A percentile compares a stretch with the other conserved stretches of the same genome.
phyloP scores from a whole-genome alignment of 1,140 invertebrate genomes.

The Gyrodactylus bullatarudis region DNA sequence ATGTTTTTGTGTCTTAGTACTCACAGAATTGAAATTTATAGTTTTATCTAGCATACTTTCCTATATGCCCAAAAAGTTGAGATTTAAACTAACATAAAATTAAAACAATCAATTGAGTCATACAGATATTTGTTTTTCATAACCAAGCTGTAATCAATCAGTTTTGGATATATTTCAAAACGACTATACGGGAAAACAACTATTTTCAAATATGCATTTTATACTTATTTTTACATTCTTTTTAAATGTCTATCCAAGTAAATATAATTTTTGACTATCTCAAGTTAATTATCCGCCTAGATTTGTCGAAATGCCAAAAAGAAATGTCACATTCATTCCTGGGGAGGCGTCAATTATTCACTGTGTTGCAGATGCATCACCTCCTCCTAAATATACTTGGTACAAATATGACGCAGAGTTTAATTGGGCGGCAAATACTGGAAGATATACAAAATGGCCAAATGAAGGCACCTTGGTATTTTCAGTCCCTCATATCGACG shows the following conservation, averaged over 20 bases:
- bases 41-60: neutral
- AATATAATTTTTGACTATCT: neutral
- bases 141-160: neutral
- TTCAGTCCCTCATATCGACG: neutral
- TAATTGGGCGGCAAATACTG: constrained; percentile 2
- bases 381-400: constrained; percentile 3
- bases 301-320: neutral
- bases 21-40: neutral
- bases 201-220: neutral
- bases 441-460: constrained; percentile 5
- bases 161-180: neutral
- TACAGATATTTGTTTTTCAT: neutral
- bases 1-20: neutral
- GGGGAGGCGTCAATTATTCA: neutral
- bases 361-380: neutral
- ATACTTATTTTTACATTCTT: neutral
- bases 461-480: constrained; percentile 3
- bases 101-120: no score
- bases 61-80: neutral
- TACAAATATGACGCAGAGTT: constrained; percentile 1
- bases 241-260: neutral
- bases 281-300: constrained; percentile 4
- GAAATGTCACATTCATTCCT: neutral
- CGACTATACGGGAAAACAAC: neutral
- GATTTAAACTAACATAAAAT: neutral